A percentile compares a stretch with the other conserved stretches of the same genome.
These are phyloP conservation scores for Pheosia gnoma DNA, from an alignment of 2,888 invertebrate genomes.

Conservation along the genomic window DNA sequence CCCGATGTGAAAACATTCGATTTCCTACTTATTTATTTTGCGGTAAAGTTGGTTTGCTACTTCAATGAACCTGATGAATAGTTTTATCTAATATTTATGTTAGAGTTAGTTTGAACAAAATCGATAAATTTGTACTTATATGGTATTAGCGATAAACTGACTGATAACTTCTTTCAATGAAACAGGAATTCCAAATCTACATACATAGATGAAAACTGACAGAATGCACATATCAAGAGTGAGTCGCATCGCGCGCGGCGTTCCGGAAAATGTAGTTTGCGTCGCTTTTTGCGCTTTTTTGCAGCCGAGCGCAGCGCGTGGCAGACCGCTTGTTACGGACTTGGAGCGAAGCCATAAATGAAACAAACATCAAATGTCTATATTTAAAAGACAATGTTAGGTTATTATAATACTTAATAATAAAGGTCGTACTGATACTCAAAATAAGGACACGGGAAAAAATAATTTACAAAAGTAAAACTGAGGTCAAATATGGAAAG, in stretches of 20 bases:
- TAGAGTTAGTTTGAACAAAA: conserved; percentile 23
- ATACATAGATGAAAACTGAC: neutral
- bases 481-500: conserved; percentile 22
- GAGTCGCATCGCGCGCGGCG: conserved; percentile 30
- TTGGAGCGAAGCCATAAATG: conserved; percentile 37
- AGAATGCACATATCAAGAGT: conserved; percentile 11
- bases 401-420: no score
- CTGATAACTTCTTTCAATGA: no score
- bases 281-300: conserved; percentile 37
- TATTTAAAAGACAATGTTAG: neutral
- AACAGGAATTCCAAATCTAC: neutral
- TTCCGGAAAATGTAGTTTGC: conserved; percentile 56
- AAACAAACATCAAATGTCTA: conserved; percentile 22
- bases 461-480: neutral
- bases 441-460: neutral
- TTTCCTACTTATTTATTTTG: conserved; percentile 60
- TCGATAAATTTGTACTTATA: conserved; percentile 12
- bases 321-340: conserved; percentile 6
- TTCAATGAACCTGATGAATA: conserved; percentile 64
- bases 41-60: conserved; percentile 51
- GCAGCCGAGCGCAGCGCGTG: conserved; percentile 23
- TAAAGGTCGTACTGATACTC: no score
- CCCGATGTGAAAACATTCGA: conserved; percentile 61
- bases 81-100: conserved; percentile 36
- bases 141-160: no score